Evolutionary conservation across 2,888 invertebrate genomes (phyloP).

Genomic region (Smittia aterrima): DNA sequence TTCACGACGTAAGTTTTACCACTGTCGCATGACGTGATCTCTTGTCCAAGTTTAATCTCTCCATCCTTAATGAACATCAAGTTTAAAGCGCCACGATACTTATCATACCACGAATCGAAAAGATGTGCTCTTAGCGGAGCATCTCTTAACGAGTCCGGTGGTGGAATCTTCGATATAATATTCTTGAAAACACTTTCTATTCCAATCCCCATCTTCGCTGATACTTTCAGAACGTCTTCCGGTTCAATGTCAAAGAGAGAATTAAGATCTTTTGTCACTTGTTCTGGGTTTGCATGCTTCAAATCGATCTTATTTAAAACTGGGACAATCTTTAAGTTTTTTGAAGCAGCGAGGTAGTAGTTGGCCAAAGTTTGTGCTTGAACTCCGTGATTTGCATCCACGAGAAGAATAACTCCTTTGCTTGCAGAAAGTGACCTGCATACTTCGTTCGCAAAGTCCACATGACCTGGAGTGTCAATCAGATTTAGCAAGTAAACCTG

Average conservation of each 20-base stretch:
- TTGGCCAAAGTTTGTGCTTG: slow-evolving; percentile 99
- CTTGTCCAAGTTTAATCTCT: slow-evolving; percentile 67
- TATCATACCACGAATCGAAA: slow-evolving; percentile 94
- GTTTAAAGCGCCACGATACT: slow-evolving; percentile 77
- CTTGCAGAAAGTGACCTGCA: slow-evolving; percentile 87
- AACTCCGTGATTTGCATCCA: slow-evolving; percentile 94
- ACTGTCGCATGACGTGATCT: slow-evolving; percentile 69
- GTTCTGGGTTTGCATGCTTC: slow-evolving; percentile 83
- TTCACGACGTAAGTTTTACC: slow-evolving; percentile 76
- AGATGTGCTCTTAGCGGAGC: slow-evolving; percentile 74
- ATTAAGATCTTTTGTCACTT: slow-evolving; percentile 59
- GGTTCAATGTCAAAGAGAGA: slow-evolving; percentile 78
- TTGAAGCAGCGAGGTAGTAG: slow-evolving; percentile 83
- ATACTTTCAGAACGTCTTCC: slow-evolving; percentile 73
- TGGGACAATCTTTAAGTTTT: slow-evolving; percentile 80
- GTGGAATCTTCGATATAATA: slow-evolving; percentile 75
- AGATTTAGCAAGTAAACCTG: slow-evolving; percentile 80
- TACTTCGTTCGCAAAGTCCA: slow-evolving; percentile 96
- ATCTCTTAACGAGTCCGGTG: slow-evolving; percentile 62
- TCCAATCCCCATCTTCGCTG: slow-evolving; percentile 89
- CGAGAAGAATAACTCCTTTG: slow-evolving; percentile 90
- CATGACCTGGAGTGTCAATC: slow-evolving; percentile 98
- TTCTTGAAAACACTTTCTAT: slow-evolving; percentile 73
- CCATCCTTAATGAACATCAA: slow-evolving; percentile 79
- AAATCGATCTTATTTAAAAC: slow-evolving; percentile 96